These are phyloP conservation scores for Liparis tanakae DNA, from an alignment of 2,797 vertebrate species.

Conservation along the genomic window DNA sequence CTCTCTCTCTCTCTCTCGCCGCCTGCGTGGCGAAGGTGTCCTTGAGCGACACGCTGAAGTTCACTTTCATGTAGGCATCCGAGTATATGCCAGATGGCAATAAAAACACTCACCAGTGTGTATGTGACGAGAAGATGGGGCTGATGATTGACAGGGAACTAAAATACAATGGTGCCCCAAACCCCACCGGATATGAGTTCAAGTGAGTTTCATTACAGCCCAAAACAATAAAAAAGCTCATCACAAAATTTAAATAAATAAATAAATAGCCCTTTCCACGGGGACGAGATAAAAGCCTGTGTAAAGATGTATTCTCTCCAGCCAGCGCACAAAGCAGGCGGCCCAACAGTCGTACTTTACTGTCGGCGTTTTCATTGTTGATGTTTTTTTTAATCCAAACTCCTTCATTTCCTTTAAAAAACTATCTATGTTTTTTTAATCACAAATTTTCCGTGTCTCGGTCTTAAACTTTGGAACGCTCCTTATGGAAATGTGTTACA, in stretches of 20 bases:
- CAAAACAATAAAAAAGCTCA: conserved; percentile 27
- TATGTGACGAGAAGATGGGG: background rate
- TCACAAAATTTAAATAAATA: conserved; percentile 9
- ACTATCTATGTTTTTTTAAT: background rate
- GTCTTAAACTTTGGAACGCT: background rate
- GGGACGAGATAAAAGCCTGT: conserved; percentile 23
- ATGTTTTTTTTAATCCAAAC: conserved; percentile 5
- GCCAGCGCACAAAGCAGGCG: conserved; percentile 17
- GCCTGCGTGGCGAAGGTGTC: background rate
- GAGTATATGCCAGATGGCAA: background rate
- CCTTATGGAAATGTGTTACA: background rate
- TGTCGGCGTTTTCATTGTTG: background rate
- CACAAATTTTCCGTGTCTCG: background rate
- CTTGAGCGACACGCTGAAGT: background rate
- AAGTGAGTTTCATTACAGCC: conserved; percentile 17
- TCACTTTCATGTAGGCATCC: background rate
- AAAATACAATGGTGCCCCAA: conserved; percentile 10
- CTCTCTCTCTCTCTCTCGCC: no score
- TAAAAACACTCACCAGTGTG: conserved; percentile 2
- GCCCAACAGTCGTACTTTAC: background rate
- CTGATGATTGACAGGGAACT: conserved; percentile 37
- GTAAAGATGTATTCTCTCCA: conserved; percentile 21
- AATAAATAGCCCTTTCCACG: conserved; percentile 2
- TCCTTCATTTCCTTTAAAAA: background rate
- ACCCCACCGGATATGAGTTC: no score